Conservation (phyloP, 2,113 vertebrate genomes). For the Pogona vitticeps region DNA sequence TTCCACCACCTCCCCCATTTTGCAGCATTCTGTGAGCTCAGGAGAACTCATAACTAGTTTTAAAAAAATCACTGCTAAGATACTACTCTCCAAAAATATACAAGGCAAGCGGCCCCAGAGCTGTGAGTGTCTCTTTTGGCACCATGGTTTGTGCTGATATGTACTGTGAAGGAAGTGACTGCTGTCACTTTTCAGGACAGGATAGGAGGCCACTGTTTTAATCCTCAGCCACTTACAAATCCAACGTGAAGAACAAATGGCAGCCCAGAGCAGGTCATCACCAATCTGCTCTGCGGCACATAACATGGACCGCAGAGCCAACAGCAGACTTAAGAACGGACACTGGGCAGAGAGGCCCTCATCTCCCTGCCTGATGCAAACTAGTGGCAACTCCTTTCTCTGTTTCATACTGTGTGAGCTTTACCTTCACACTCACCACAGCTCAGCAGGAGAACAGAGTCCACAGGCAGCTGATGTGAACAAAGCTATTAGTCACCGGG, state of each 20-base stretch:
- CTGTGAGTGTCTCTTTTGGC: background rate
- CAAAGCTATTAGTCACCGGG: background rate
- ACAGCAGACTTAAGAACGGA: background rate
- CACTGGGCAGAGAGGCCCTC: background rate
- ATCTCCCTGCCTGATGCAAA: background rate
- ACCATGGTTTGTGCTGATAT: background rate
- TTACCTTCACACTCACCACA: background rate
- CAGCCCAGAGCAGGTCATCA: background rate
- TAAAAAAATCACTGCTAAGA: background rate
- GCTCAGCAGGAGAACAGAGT: background rate
- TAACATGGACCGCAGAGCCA: background rate
- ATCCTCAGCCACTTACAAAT: background rate
- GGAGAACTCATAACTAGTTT: background rate
- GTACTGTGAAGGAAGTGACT: background rate
- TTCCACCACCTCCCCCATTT: background rate
- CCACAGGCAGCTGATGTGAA: background rate
- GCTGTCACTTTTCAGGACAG: slow-evolving; percentile 1
- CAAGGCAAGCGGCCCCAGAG: background rate
- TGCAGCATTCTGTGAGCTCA: background rate
- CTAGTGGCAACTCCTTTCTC: background rate
- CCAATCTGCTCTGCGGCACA: slow-evolving; percentile 9
- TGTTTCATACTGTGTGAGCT: background rate
- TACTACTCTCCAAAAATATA: background rate
- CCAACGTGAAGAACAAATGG: slow-evolving; percentile 3
- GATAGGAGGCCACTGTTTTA: background rate